A percentile compares a stretch with the other conserved stretches of the same genome.
These are phyloP conservation scores for Agraylea sexmaculata DNA, from an alignment of 1,140 invertebrate genomes.

Conservation along the genomic window DNA sequence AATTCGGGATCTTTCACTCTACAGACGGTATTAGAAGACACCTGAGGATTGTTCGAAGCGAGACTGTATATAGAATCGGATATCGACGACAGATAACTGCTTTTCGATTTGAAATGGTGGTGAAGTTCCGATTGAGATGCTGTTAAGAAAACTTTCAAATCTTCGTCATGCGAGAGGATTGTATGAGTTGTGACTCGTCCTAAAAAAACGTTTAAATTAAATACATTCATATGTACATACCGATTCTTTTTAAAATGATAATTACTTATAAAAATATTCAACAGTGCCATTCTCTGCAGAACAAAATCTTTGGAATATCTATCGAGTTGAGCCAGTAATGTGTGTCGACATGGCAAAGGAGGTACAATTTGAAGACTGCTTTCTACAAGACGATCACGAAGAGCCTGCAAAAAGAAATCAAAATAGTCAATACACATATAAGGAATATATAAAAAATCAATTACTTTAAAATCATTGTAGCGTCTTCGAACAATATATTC, in stretches of 20 bases:
- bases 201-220: conserved; percentile 12
- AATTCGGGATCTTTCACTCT: conserved; percentile 46
- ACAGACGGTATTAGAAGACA: conserved; percentile 3
- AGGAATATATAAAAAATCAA: not conserved
- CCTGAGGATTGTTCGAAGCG: conserved; percentile 26
- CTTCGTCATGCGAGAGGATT: conserved; percentile 57
- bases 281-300: conserved; percentile 52
- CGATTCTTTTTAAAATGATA: conserved; percentile 28
- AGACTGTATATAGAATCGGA: conserved; percentile 51
- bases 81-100: conserved; percentile 44
- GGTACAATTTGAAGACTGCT: conserved; percentile 16
- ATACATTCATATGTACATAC: not conserved
- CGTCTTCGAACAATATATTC: conserved; percentile 58
- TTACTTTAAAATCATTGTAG: conserved; percentile 57
- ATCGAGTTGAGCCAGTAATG: conserved; percentile 56
- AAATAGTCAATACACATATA: not conserved
- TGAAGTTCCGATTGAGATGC: conserved; percentile 51
- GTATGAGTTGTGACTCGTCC: conserved; percentile 43
- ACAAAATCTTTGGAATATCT: conserved; percentile 67
- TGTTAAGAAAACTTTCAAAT: conserved; percentile 56
- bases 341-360: conserved; percentile 65
- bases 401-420: conserved; percentile 10
- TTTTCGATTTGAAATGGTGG: conserved; percentile 48
- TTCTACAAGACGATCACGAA: conserved; percentile 15
- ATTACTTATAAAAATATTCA: conserved; percentile 54